Evolutionary conservation across 1,140 invertebrate genomes (phyloP).

Genomic region (Trichogramma pretiosum): DNA sequence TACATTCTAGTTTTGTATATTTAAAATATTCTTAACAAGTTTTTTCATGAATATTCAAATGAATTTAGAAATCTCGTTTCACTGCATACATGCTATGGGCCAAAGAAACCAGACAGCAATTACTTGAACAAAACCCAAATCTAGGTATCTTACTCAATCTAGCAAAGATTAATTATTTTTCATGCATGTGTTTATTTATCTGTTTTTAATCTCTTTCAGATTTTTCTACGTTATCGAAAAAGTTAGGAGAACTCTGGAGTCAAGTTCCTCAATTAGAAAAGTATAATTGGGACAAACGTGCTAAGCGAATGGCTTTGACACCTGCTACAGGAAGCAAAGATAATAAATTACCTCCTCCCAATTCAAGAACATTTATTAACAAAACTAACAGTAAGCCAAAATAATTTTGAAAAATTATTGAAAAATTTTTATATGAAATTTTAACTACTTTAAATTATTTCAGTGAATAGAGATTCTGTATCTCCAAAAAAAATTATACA

Average conservation of each 20-base stretch:
- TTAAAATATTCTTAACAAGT: constrained; percentile 1
- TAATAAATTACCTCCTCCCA: constrained; percentile 40
- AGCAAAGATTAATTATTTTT: not conserved
- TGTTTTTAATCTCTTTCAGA: constrained; percentile 45
- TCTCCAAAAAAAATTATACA: constrained; percentile 41
- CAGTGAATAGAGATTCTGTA: not conserved
- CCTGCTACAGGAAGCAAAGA: constrained; percentile 30
- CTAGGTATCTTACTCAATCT: constrained; percentile 49
- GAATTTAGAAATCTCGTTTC: constrained; percentile 61
- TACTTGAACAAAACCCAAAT: constrained; percentile 62
- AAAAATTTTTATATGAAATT: too few species aligned
- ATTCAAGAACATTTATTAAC: constrained; percentile 42
- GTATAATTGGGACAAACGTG: constrained; percentile 67
- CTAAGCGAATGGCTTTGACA: constrained; percentile 58
- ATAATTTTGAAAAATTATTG: too few species aligned
- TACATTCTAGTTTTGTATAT: constrained; percentile 14
- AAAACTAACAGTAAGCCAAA: constrained; percentile 39
- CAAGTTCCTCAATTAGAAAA: constrained; percentile 54
- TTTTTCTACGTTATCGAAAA: constrained; percentile 70
- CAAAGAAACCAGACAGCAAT: constrained; percentile 66
- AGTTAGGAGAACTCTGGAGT: constrained; percentile 76
- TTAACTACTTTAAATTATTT: too few species aligned
- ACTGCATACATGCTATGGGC: constrained; percentile 89
- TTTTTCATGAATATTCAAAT: not conserved
- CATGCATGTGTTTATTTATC: constrained; percentile 24